These are phyloP conservation scores for Tiphia femorata DNA, from an alignment of 2,888 invertebrate genomes.

Conservation along the genomic window DNA sequence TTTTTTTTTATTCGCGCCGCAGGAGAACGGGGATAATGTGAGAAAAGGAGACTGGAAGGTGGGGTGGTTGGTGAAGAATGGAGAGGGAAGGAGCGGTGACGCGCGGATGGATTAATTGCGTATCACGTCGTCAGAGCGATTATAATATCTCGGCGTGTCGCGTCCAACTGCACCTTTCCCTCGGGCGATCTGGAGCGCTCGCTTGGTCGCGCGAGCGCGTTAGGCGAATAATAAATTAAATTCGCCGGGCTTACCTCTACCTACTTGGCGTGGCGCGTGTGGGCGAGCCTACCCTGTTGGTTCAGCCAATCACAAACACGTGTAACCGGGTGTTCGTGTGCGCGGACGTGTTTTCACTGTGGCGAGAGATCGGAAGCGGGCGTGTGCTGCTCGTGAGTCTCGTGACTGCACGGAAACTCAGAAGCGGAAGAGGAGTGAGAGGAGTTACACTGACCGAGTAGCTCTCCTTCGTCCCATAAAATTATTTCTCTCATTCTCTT, in stretches of 20 bases:
- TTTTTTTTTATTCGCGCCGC: too few relatives aligned
- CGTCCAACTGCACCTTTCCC: neutral
- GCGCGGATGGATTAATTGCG: conserved; percentile 60
- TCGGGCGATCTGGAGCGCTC: conserved; percentile 2
- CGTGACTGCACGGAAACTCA: neutral
- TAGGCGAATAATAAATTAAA: conserved; percentile 35
- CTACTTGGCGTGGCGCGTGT: conserved; percentile 1
- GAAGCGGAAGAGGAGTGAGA: neutral
- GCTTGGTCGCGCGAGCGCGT: conserved; percentile 5
- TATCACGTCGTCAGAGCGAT: conserved; percentile 52
- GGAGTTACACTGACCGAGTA: too few relatives aligned
- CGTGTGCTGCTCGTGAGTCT: neutral
- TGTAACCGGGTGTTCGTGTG: neutral
- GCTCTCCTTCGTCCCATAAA: neutral
- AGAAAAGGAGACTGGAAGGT: too few relatives aligned
- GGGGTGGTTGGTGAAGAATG: too few relatives aligned
- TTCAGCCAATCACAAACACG: neutral
- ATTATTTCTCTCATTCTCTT: neutral
- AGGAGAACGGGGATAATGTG: too few relatives aligned
- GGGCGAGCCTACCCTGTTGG: conserved; percentile 18
- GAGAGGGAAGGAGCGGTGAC: conserved; percentile 45
- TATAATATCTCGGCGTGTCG: conserved; percentile 41
- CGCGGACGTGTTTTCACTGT: neutral
- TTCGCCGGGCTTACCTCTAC: conserved; percentile 12
- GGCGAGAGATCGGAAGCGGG: neutral